Conservation (phyloP, 2,888 invertebrate species). For the Thera obeliscata region DNA sequence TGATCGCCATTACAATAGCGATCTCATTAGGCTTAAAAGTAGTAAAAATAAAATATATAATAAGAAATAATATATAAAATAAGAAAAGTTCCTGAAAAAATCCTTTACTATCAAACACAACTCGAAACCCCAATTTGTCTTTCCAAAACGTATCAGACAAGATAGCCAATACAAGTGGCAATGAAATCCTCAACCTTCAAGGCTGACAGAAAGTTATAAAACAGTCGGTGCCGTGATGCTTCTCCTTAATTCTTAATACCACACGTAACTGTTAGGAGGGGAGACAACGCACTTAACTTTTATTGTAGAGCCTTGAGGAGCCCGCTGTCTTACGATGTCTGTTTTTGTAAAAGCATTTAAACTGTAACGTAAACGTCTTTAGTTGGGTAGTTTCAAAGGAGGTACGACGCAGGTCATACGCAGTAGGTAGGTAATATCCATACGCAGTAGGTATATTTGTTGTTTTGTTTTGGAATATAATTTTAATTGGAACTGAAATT, state of each 20-base stretch:
- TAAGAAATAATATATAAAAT: too few relatives aligned
- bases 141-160: slow-evolving; percentile 15
- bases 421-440: too few relatives aligned
- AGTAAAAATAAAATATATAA: too few relatives aligned
- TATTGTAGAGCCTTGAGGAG: slow-evolving; percentile 65
- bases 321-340: slow-evolving; percentile 16
- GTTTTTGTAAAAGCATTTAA: too few relatives aligned
- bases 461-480: too few relatives aligned
- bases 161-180: slow-evolving; percentile 35
- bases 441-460: too few relatives aligned
- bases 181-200: slow-evolving; percentile 41
- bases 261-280: slow-evolving; percentile 80
- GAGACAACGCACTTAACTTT: slow-evolving; percentile 74
- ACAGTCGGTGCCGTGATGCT: slow-evolving; percentile 58
- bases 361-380: too few relatives aligned
- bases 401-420: too few relatives aligned
- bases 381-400: too few relatives aligned
- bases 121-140: neutral
- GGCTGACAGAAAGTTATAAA: slow-evolving; percentile 52
- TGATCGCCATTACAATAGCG: too few relatives aligned
- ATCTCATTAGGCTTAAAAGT: too few relatives aligned
- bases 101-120: neutral
- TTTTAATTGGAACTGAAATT: too few relatives aligned
- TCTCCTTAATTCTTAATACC: slow-evolving; percentile 83
- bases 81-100: neutral